These are phyloP conservation scores for Heliconius himera DNA, from an alignment of 1,140 invertebrate genomes.

Conservation along the genomic window DNA sequence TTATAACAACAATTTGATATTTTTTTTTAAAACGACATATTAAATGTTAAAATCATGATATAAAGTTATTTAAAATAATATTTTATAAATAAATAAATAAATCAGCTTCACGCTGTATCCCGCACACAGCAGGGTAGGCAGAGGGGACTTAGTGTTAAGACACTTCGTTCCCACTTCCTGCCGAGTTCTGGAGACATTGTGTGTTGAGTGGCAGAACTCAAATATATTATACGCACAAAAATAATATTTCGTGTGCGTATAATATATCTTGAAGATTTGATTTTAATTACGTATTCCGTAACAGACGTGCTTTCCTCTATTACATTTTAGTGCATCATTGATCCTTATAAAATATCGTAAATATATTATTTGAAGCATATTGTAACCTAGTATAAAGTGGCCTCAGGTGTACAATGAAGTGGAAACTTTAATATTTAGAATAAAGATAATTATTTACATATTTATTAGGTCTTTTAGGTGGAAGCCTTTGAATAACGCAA, in stretches of 20 bases:
- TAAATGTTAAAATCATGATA: neutral
- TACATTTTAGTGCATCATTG: neutral
- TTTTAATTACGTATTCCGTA: neutral
- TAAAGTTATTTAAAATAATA: neutral
- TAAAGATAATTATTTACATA: slow-evolving; percentile 1
- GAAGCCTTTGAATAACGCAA: slow-evolving; percentile 44
- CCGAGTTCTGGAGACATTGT: too few species aligned
- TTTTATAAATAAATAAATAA: neutral
- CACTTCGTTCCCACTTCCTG: too few species aligned
- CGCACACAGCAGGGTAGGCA: too few species aligned
- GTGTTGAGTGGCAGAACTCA: too few species aligned
- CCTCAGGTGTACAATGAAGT: neutral
- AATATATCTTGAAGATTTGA: neutral
- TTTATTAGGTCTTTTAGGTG: slow-evolving; percentile 16
- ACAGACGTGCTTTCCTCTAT: neutral
- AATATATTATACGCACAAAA: too few species aligned
- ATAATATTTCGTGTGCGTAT: too few species aligned
- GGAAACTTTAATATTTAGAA: neutral
- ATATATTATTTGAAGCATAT: neutral
- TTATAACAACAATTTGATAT: neutral
- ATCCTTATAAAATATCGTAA: too few species aligned
- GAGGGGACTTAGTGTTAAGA: too few species aligned
- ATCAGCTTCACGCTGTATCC: too few species aligned
- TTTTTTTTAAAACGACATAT: neutral
- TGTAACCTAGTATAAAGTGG: neutral